phyloP scores from a whole-genome alignment of 2,888 invertebrate genomes.

The Druceiella hillmani region DNA sequence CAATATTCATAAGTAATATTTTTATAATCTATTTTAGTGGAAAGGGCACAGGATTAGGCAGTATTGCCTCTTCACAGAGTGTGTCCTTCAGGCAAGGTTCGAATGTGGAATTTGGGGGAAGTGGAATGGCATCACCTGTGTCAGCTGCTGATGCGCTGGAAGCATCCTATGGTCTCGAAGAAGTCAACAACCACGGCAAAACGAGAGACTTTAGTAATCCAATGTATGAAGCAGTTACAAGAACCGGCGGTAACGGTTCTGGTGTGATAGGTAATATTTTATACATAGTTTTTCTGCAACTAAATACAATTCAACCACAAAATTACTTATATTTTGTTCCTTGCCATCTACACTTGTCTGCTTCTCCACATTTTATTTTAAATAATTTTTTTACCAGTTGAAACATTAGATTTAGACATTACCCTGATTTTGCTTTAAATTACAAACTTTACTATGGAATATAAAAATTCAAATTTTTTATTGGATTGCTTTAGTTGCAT shows the following conservation, averaged over 20 bases:
- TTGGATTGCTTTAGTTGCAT: no score
- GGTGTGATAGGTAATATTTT: constrained; percentile 33
- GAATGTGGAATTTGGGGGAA: constrained; percentile 81
- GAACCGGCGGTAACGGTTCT: constrained; percentile 57
- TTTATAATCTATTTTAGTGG: constrained; percentile 49
- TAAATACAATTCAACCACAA: no score
- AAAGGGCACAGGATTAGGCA: constrained; percentile 72
- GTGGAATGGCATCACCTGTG: constrained; percentile 58
- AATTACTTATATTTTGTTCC: no score
- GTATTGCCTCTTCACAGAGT: constrained; percentile 80
- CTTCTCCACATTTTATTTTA: no score
- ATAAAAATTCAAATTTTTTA: no score
- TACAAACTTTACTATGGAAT: no score
- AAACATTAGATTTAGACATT: no score
- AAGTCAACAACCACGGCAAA: constrained; percentile 62
- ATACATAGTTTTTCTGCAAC: no score
- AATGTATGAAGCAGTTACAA: constrained; percentile 90
- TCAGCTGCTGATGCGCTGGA: constrained; percentile 50
- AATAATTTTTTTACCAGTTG: no score
- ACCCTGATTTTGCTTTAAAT: no score
- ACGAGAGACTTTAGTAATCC: constrained; percentile 95
- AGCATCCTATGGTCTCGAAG: constrained; percentile 66
- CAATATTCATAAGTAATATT: constrained; percentile 9
- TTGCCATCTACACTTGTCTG: no score
- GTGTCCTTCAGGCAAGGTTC: constrained; percentile 92